Base-by-base conservation (phyloP, 2,797 vertebrate species). In the Gobionotothen gibberifrons region DNA sequence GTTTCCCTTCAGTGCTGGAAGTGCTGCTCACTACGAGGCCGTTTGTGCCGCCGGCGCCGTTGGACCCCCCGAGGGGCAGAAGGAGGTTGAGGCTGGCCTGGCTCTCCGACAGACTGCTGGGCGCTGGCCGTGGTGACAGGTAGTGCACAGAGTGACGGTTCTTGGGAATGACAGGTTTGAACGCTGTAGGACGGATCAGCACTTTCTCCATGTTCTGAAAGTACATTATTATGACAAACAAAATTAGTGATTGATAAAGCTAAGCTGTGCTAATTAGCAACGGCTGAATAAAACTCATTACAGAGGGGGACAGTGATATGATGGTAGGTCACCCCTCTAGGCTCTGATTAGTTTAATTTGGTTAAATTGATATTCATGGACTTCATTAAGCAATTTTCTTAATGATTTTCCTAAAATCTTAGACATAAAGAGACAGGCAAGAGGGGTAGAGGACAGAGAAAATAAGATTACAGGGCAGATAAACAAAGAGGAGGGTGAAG, bases 201-300 rank as follows among this genome's bases (percentile, higher is more conserved):
- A 96, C 96, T 93, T 99, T 99, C 90, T 99, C 98, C 93, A 99
- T 96, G 61, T 97, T 99, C 98, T 99, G 79, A 87, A 86, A 89
- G 39, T n/a, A 69, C 1, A 78, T 39, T 56, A 64, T 60, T 26
- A 53, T 14, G 16, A 21, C 67, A 72, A 61, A 62, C 10, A 49
- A 39, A 17, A 73, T 78, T 68, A 81, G 36, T 65, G 51, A 74
- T 48, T 74, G 54, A 84, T 73, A 70, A 76, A 49, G 57, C 51
- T 65, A 22, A 82, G 74, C 55, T 69, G 44, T 26, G n/a, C 52
- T 81, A 84, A 89, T 87, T 85, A 84, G 58, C 42, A 71, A 66
- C 1, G 52, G 76, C 55, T 84, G 79, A 82, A 78, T 79, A 74
- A 80, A 85, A 81, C 64, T 74, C 78, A 89, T 89, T 87, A 87